Evolutionary conservation across 1,140 invertebrate species (phyloP).

Genomic region (Pogonomyrmex californicus): DNA sequence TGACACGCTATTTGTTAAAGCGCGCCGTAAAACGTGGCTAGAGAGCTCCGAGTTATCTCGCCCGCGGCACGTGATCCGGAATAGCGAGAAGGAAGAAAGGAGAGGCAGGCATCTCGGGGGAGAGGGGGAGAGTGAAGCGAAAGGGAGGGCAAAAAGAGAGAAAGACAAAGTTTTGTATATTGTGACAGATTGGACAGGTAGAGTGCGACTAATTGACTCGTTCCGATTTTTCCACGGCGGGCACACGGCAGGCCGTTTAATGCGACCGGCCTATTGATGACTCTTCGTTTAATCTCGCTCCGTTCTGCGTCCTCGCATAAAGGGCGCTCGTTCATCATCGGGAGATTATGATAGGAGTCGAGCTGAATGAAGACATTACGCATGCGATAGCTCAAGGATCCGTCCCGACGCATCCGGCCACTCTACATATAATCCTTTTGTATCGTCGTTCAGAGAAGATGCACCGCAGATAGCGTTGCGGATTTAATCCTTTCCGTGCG

Average conservation of each 20-base stretch:
- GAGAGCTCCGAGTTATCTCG: constrained; percentile 44
- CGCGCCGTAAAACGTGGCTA: constrained; percentile 49
- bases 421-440: constrained; percentile 61
- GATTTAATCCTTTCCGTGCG: constrained; percentile 37
- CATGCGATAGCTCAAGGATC: constrained; percentile 81
- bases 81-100: neutral
- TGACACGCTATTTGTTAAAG: constrained; percentile 65
- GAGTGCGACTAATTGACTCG: constrained; percentile 67
- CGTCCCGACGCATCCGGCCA: constrained; percentile 65
- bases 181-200: constrained; percentile 57
- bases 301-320: constrained; percentile 80
- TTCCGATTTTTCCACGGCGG: constrained; percentile 38
- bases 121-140: neutral
- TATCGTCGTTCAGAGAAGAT: constrained; percentile 41
- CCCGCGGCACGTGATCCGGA: constrained; percentile 48
- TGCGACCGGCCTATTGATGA: constrained; percentile 78
- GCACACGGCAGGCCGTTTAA: constrained; percentile 48
- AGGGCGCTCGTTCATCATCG: constrained; percentile 83
- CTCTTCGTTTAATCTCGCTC: constrained; percentile 80
- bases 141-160: neutral
- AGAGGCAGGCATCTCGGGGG: neutral
- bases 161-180: constrained; percentile 52
- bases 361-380: constrained; percentile 84
- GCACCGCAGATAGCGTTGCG: neutral
- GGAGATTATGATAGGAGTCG: constrained; percentile 83